Percentiles rank a stretch among this genome's conserved stretches.
Evolutionary conservation across 2,888 invertebrate species (phyloP).

Genomic region (Sipha maydis): DNA sequence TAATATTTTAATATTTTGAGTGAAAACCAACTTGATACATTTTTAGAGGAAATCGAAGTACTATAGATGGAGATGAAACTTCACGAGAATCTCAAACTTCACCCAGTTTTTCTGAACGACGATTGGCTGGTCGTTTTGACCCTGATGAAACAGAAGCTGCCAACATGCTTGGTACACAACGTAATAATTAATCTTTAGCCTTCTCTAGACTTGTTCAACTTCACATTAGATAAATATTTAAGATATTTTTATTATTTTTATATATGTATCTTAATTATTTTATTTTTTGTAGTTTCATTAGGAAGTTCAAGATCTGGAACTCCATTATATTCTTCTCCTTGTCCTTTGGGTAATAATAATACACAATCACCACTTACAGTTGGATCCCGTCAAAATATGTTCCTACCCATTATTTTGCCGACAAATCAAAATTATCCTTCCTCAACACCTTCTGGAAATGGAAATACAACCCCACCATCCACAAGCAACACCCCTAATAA

Average conservation of each 20-base stretch:
- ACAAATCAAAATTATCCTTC: constrained; percentile 51
- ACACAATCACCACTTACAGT: constrained; percentile 74
- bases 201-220: constrained; percentile 46
- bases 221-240: constrained; percentile 44
- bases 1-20: not conserved
- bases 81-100: constrained; percentile 90
- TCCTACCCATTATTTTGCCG: constrained; percentile 80
- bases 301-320: constrained; percentile 94
- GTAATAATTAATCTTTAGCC: constrained; percentile 60
- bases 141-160: constrained; percentile 97
- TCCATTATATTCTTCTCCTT: constrained; percentile 84
- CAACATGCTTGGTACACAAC: constrained; percentile 83
- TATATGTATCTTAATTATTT: constrained; percentile 62
- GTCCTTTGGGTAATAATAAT: constrained; percentile 74
- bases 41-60: constrained; percentile 67
- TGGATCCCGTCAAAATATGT: constrained; percentile 85
- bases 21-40: not conserved
- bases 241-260: not conserved
- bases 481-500: constrained; percentile 71
- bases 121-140: constrained; percentile 86
- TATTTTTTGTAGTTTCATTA: constrained; percentile 78
- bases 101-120: constrained; percentile 79
- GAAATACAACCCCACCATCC: constrained; percentile 73
- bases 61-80: constrained; percentile 84
- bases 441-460: constrained; percentile 47